Evolutionary conservation across 1,140 invertebrate species (phyloP).

Genomic region (Patella vulgata): DNA sequence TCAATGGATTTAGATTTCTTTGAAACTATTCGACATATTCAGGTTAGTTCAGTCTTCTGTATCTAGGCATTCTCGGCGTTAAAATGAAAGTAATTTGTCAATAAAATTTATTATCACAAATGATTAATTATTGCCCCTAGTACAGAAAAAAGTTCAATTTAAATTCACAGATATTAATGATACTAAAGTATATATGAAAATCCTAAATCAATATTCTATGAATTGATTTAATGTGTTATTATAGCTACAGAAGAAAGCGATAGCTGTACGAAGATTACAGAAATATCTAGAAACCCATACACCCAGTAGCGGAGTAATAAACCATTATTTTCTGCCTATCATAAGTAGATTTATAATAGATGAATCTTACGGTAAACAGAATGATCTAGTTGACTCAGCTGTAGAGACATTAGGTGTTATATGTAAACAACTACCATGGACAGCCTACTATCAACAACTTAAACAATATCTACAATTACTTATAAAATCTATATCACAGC

Average conservation of each 20-base stretch:
- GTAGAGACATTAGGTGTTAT: conserved; percentile 75
- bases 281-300: conserved; percentile 66
- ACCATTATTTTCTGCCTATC: conserved; percentile 86
- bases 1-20: conserved; percentile 94
- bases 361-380: conserved; percentile 79
- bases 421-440: conserved; percentile 84
- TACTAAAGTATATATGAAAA: too few relatives aligned
- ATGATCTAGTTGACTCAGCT: conserved; percentile 85
- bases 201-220: too few relatives aligned
- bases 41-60: conserved; percentile 60
- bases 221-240: too few relatives aligned
- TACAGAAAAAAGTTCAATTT: too few relatives aligned
- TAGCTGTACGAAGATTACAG: conserved; percentile 76
- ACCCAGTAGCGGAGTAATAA: conserved; percentile 77
- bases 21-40: conserved; percentile 87
- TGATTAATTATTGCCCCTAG: too few relatives aligned
- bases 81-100: too few relatives aligned
- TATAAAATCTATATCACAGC: conserved; percentile 75
- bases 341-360: conserved; percentile 82
- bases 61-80: too few relatives aligned
- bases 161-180: too few relatives aligned
- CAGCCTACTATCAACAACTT: conserved; percentile 83
- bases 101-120: too few relatives aligned
- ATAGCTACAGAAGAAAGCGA: conserved; percentile 82
- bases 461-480: conserved; percentile 83